A percentile compares a stretch with the other conserved stretches of the same genome.
Conservation (phyloP, 2,888 invertebrate genomes). For the Diaperis boleti region DNA sequence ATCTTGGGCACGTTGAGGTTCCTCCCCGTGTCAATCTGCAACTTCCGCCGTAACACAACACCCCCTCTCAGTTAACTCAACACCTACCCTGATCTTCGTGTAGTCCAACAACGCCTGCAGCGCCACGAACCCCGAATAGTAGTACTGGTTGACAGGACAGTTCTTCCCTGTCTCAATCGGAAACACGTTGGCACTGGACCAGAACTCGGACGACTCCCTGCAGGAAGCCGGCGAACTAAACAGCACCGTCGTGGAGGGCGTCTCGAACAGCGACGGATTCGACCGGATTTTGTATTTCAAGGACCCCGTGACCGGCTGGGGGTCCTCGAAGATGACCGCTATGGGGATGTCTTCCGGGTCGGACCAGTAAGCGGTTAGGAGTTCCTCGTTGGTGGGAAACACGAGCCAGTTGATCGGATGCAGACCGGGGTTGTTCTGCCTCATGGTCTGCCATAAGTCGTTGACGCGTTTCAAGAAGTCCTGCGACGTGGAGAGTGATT, state of each 20-base stretch:
- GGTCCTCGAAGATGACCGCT: conserved; percentile 76
- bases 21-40: conserved; percentile 73
- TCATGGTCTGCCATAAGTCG: conserved; percentile 70
- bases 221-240: conserved; percentile 78
- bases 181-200: conserved; percentile 62
- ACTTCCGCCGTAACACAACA: too few species aligned
- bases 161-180: conserved; percentile 75
- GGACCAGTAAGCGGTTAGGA: conserved; percentile 77
- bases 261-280: conserved; percentile 75
- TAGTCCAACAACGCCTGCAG: conserved; percentile 79
- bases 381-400: conserved; percentile 75
- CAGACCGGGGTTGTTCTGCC: conserved; percentile 47
- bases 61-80: too few species aligned
- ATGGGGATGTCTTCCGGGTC: conserved; percentile 77
- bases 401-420: conserved; percentile 75
- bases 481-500: conserved; percentile 63
- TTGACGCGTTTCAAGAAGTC: conserved; percentile 76
- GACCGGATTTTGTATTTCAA: conserved; percentile 79
- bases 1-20: conserved; percentile 74
- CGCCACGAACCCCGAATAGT: conserved; percentile 81
- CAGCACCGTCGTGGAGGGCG: conserved; percentile 75
- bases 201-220: conserved; percentile 74
- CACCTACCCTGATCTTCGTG: conserved; percentile 80
- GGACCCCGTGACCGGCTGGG: conserved; percentile 66
- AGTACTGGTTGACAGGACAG: conserved; percentile 82